Conservation (phyloP, 1,140 invertebrate species). For the Ceratosolen solmsi region DNA sequence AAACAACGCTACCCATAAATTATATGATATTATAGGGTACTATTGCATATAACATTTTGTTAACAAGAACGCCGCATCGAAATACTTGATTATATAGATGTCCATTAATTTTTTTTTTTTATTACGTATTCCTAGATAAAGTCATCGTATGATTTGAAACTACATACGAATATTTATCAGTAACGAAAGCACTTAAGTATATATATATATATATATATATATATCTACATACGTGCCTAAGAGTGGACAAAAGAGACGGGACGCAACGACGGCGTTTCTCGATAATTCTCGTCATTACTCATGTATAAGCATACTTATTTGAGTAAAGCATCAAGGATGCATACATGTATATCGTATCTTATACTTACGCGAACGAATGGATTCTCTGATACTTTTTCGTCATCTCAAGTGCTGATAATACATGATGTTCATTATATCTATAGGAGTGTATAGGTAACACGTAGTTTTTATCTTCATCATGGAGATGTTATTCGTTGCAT, state of each 20-base stretch:
- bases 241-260: conserved; percentile 13
- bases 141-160: conserved; percentile 22
- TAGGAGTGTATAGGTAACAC: background rate
- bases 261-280: conserved; percentile 11
- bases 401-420: background rate
- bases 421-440: background rate
- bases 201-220: background rate
- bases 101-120: background rate
- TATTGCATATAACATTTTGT: too few relatives aligned
- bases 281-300: conserved; percentile 30
- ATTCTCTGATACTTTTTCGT: background rate
- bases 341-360: too few relatives aligned
- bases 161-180: background rate
- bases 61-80: too few relatives aligned
- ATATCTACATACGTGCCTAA: background rate
- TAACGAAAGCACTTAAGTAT: background rate
- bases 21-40: too few relatives aligned
- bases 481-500: background rate
- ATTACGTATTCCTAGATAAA: background rate
- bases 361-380: background rate
- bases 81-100: background rate
- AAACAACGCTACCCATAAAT: too few relatives aligned
- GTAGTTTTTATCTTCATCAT: background rate
- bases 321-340: too few relatives aligned
- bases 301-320: too few relatives aligned